Evolutionary conservation across 2,888 invertebrate species (phyloP), one percentile per base, ranked within the genome.

Genomic region (Cantharis rustica): DNA sequence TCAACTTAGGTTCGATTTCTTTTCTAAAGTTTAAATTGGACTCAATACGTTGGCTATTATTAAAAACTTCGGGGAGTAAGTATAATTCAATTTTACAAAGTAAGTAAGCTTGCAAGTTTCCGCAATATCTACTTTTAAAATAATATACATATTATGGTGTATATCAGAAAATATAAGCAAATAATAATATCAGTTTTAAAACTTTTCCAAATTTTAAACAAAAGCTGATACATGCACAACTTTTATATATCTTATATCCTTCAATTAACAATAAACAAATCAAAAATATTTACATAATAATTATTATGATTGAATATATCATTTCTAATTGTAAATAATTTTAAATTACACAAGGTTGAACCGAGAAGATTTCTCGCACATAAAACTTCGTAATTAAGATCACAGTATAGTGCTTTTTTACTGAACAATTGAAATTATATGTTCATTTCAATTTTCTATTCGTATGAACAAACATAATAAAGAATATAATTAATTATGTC

Each of bases 1-100:
- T 31, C 61, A 64, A 61, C 13, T 76, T 76, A 74, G 71, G 78
- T 76, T 79, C 74, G 66, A 76, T 76, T 74, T 73, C 68, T 47
- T 71, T 71, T n/a, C 47, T 47, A 47, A 47, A 47, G 47, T 47
- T 47, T 47, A 47, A 47, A 47, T 47, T 16, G 26, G 26, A 68
- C 47, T 47, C 47, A 47, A 47, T 47, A 47, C 47, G 47, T 47
- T 47, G 47, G 7, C 47, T n/a, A 47, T 47, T 47, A 47, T 47
- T 47, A 47, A 47, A 47, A 47, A 47, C 47, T 47, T 47, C n/a
- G n/a, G 47, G n/a, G 5, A 47, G 47, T 47, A n/a, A 47, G 47
- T 47, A 47, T 47, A 47, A 47, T 47, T 47, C n/a, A 47, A 47
- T 47, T 47, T 47, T 9, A n/a, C 47, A n/a, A 47, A 47, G n/a